Base-by-base conservation (phyloP, 2,797 vertebrate species). In the Acanthornis magna region DNA sequence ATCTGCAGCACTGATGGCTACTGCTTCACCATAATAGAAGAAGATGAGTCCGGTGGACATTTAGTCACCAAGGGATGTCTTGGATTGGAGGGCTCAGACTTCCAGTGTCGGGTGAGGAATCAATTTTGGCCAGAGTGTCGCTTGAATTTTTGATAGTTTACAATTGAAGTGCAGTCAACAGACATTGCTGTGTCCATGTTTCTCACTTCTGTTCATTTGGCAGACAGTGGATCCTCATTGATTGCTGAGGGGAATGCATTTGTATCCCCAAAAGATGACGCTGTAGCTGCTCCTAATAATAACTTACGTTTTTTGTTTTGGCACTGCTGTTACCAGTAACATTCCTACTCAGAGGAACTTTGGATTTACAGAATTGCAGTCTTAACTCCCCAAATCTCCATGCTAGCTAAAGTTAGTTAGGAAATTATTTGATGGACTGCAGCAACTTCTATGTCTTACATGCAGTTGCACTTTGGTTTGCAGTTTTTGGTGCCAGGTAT, bases 11-110 rank as follows among this genome's bases (percentile, higher is more conserved):
- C 99, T 19, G 98, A 99, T 81, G 99, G 99, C 61, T 99, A 98
- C 93, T 99, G 99, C 97, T 99, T 99, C 98, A 99, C 99, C 36
- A 99, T 99, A 98, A 98, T 99, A 97, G 98, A 99, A 97, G 98
- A 99, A 95, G 98, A 99, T 83, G 99, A 99, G 42, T 98, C 98
- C 0, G 98, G 99, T 27, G 96, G 98, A 85, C 98, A 98, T 19
- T 96, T 98, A 11, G 95, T 98, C 81, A 99, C 98, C 17, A 98
- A 98, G 21, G 99, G 99, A 73, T 99, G 99, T 92, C 97, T 99
- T 80, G 98, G 98, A 83, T 97, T 98, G 61, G 98, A 98, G 53
- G 99, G 99, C 57, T 99, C 98, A 1, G 98, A 99, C 97, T 99
- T 99, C 96, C 99, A 99, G 88, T 99, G 99, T 96, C 98, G 99